Percentiles rank a stretch among this genome's conserved stretches.
Conservation (phyloP, 2,113 vertebrate species). For the Pomatostomus ruficeps region DNA sequence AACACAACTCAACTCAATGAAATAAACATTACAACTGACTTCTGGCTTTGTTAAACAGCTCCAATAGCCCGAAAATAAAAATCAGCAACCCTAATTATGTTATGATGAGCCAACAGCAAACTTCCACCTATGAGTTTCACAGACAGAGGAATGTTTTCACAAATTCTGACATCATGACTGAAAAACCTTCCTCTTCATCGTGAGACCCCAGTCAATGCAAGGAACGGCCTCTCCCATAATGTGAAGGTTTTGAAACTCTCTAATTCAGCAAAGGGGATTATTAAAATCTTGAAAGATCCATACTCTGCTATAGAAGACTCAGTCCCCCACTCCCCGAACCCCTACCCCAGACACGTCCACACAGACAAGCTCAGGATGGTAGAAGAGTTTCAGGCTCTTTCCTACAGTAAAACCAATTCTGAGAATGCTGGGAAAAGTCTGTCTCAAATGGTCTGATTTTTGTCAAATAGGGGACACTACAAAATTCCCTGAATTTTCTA, state of each 20-base stretch:
- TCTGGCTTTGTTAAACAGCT: not conserved
- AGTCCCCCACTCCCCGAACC: not conserved
- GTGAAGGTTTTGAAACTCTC: not conserved
- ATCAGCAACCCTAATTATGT: not conserved
- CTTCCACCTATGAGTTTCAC: not conserved
- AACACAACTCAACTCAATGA: not conserved
- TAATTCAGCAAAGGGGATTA: not conserved
- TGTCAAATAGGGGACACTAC: not conserved
- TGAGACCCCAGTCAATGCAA: not conserved
- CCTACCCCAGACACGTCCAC: not conserved
- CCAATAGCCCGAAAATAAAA: not conserved
- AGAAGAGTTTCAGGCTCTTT: not conserved
- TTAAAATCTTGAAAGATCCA: not conserved
- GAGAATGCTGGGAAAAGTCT: not conserved
- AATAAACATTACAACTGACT: not conserved
- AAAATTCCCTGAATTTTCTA: not conserved
- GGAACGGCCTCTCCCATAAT: not conserved
- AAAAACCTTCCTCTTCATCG: not conserved
- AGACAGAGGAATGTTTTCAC: not conserved
- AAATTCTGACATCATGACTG: not conserved
- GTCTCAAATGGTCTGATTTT: not conserved
- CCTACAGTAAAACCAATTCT: not conserved
- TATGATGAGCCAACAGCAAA: not conserved
- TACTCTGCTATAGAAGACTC: not conserved
- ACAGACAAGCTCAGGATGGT: not conserved